Conservation (phyloP, 1,140 invertebrate species). For the Diabrotica virgifera region DNA sequence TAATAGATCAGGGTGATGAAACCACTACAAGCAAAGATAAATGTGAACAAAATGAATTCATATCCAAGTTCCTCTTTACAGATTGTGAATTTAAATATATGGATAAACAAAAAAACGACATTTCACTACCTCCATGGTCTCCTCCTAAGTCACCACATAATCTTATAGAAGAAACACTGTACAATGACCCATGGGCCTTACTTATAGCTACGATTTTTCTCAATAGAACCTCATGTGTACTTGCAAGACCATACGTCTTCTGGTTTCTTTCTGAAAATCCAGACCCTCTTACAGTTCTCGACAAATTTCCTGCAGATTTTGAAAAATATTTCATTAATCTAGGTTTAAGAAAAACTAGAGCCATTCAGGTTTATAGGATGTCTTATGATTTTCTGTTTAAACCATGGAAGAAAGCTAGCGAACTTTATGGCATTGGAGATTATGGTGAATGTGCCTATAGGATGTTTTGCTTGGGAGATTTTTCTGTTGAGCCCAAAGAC, state of each 20-base stretch:
- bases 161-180: constrained; percentile 55
- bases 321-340: constrained; percentile 53
- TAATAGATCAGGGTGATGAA: not conserved
- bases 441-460: constrained; percentile 57
- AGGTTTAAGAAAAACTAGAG: constrained; percentile 48
- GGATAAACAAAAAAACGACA: constrained; percentile 7
- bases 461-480: constrained; percentile 56
- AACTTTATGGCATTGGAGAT: constrained; percentile 55
- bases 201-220: constrained; percentile 56
- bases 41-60: not conserved
- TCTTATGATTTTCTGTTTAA: constrained; percentile 55
- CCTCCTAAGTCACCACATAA: constrained; percentile 53
- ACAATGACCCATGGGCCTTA: constrained; percentile 54
- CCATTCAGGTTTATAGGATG: constrained; percentile 53
- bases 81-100: not conserved
- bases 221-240: constrained; percentile 53
- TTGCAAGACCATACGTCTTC: constrained; percentile 50
- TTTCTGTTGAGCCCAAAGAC: constrained; percentile 53
- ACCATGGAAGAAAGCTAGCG: constrained; percentile 54
- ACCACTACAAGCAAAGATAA: not conserved
- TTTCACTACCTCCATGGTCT: constrained; percentile 5
- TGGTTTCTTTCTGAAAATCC: constrained; percentile 52
- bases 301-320: constrained; percentile 45
- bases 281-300: constrained; percentile 51
- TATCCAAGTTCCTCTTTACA: not conserved